These are phyloP conservation scores for Microcebus tavaratra DNA, from an alignment of 2,113 vertebrate species.

Conservation along the genomic window DNA sequence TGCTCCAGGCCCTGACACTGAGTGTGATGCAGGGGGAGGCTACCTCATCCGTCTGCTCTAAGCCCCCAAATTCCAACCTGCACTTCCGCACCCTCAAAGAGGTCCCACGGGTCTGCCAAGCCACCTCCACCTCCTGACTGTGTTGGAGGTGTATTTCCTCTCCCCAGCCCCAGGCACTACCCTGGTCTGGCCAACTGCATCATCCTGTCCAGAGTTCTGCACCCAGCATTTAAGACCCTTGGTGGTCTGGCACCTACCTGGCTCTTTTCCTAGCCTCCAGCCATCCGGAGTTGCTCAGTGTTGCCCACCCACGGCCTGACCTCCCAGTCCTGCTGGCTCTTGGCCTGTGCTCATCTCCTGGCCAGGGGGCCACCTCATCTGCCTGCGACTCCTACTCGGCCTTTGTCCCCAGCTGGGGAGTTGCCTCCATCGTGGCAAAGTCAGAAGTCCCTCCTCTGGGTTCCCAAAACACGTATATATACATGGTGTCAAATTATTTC, in stretches of 20 bases:
- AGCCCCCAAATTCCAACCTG: neutral
- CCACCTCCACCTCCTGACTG: neutral
- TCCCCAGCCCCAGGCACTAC: accelerated
- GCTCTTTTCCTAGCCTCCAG: neutral
- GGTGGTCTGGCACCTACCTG: neutral
- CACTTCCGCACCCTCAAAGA: neutral
- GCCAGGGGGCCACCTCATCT: neutral
- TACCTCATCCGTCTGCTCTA: neutral
- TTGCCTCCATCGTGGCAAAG: neutral
- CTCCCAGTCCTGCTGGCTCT: neutral
- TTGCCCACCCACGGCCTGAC: neutral
- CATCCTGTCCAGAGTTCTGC: neutral
- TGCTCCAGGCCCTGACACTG: neutral
- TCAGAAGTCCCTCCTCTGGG: neutral
- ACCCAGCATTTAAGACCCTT: accelerated
- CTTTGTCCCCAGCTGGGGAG: neutral
- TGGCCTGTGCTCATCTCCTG: neutral
- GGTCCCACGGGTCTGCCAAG: accelerated
- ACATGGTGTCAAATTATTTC: neutral
- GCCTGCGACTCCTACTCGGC: neutral
- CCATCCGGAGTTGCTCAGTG: accelerated
- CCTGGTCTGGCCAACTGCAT: neutral
- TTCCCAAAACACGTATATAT: neutral
- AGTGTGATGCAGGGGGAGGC: neutral
- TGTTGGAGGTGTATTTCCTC: neutral